Percentiles rank a stretch among this genome's conserved stretches.
phyloP scores from a whole-genome alignment of 2,888 invertebrate species.

The Drosophila neonasuta region DNA sequence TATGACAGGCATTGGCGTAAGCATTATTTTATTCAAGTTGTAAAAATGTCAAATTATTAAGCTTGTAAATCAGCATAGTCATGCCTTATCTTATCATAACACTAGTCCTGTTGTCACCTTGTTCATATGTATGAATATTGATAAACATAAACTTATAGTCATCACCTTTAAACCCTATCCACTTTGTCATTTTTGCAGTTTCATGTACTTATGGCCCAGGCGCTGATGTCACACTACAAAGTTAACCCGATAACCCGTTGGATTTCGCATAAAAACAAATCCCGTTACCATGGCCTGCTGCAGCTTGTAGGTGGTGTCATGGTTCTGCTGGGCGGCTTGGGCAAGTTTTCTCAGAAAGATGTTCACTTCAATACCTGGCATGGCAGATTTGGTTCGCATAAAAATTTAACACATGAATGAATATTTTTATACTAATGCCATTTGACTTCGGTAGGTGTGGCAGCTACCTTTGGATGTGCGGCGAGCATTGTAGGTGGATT shows the following conservation, averaged over 20 bases:
- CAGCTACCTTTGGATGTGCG: slow-evolving; percentile 72
- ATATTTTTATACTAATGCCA: slow-evolving; percentile 9
- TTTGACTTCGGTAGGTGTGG: slow-evolving; percentile 63
- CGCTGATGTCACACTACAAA: slow-evolving; percentile 81
- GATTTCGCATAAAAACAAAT: slow-evolving; percentile 79
- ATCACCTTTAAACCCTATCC: slow-evolving; percentile 5
- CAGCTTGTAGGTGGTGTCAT: slow-evolving; percentile 79
- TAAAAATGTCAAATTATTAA: not conserved
- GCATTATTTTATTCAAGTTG: slow-evolving; percentile 24
- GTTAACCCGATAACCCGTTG: slow-evolving; percentile 76
- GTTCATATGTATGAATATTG: not conserved
- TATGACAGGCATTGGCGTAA: slow-evolving; percentile 77
- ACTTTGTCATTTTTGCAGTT: slow-evolving; percentile 59
- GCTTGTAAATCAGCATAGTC: slow-evolving; percentile 15
- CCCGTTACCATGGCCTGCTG: slow-evolving; percentile 76
- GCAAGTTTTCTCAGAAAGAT: slow-evolving; percentile 77
- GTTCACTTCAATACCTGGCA: slow-evolving; percentile 79
- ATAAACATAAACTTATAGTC: not conserved
- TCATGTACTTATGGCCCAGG: slow-evolving; percentile 79
- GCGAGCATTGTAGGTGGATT: slow-evolving; percentile 78
- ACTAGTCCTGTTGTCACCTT: not conserved
- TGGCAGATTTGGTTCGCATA: slow-evolving; percentile 70
- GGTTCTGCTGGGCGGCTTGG: slow-evolving; percentile 74
- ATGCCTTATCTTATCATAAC: slow-evolving; percentile 36
- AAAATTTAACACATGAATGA: slow-evolving; percentile 35